These are phyloP conservation scores for Kryptolebias marmoratus DNA, from an alignment of 2,113 vertebrate genomes.

Conservation along the genomic window DNA sequence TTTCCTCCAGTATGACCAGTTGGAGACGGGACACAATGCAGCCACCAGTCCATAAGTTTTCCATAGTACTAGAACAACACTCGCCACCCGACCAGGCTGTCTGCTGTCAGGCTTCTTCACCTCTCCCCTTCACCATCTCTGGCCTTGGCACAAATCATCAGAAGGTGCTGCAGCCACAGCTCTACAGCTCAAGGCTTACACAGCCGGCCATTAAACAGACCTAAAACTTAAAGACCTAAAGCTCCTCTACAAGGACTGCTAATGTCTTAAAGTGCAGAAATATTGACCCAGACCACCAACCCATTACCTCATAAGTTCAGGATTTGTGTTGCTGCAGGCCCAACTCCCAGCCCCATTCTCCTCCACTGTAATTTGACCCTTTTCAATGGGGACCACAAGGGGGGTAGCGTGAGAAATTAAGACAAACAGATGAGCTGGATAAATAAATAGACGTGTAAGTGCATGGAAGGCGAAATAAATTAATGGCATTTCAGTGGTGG, in stretches of 20 bases:
- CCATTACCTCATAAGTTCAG: slow-evolving; percentile 60
- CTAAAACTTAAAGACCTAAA: slow-evolving; percentile 18
- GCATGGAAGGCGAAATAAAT: slow-evolving; percentile 75
- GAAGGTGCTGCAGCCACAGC: slow-evolving; percentile 21
- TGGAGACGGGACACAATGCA: slow-evolving; percentile 36
- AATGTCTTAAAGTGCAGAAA: slow-evolving; percentile 25
- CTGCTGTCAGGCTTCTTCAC: slow-evolving; percentile 47
- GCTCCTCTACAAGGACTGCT: slow-evolving; percentile 19
- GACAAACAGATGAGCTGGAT: slow-evolving; percentile 66
- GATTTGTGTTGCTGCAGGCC: slow-evolving; percentile 50
- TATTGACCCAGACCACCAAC: slow-evolving; percentile 35
- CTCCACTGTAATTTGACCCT: slow-evolving; percentile 47
- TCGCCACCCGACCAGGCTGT: slow-evolving; percentile 28
- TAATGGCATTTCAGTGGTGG: slow-evolving; percentile 66
- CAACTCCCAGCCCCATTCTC: slow-evolving; percentile 24
- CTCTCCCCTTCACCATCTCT: slow-evolving; percentile 14
- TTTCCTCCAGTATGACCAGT: slow-evolving; percentile 44
- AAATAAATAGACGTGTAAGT: slow-evolving; percentile 73
- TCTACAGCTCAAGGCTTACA: neutral
- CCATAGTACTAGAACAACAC: slow-evolving; percentile 61
- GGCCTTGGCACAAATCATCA: slow-evolving; percentile 6
- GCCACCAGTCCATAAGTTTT: slow-evolving; percentile 44
- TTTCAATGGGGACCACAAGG: slow-evolving; percentile 25
- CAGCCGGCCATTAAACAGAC: slow-evolving; percentile 14
- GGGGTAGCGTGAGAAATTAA: slow-evolving; percentile 70